phyloP scores from a whole-genome alignment of 2,113 vertebrate species.

The Nothocercus julius region DNA sequence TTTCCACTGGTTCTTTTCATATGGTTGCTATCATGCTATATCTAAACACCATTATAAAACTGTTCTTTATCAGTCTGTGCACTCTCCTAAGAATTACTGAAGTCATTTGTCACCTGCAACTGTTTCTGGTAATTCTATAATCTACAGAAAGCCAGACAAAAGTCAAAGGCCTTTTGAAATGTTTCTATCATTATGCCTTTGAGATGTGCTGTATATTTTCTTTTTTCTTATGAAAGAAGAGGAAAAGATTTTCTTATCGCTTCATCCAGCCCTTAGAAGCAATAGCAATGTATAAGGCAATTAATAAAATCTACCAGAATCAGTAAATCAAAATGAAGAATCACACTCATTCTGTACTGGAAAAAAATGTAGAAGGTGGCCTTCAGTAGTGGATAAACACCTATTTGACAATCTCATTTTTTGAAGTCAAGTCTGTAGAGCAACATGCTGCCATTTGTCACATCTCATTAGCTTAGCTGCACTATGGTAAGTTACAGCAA shows the following conservation, averaged over 20 bases:
- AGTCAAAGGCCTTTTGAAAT: not conserved
- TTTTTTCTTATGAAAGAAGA: not conserved
- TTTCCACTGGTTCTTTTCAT: not conserved
- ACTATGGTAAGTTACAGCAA: constrained; percentile 75
- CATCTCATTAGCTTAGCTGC: constrained; percentile 73
- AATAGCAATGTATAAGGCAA: not conserved
- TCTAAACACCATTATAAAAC: not conserved
- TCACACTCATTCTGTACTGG: not conserved
- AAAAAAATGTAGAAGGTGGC: not conserved
- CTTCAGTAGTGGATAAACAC: not conserved
- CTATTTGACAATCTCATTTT: not conserved
- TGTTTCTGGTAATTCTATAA: not conserved
- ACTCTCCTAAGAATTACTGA: not conserved
- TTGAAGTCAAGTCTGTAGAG: not conserved
- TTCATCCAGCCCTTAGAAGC: not conserved
- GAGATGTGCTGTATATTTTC: not conserved
- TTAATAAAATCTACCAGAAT: not conserved
- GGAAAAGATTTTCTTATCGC: not conserved
- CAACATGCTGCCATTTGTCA: constrained; percentile 71
- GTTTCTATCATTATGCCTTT: not conserved
- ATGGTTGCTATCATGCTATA: not conserved
- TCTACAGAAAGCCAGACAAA: not conserved
- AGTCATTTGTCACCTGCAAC: not conserved
- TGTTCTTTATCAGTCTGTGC: not conserved
- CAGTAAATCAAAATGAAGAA: not conserved